A percentile compares a stretch with the other conserved stretches of the same genome.
Evolutionary conservation across 2,888 invertebrate species (phyloP).

Genomic region (Leistus spinibarbis): DNA sequence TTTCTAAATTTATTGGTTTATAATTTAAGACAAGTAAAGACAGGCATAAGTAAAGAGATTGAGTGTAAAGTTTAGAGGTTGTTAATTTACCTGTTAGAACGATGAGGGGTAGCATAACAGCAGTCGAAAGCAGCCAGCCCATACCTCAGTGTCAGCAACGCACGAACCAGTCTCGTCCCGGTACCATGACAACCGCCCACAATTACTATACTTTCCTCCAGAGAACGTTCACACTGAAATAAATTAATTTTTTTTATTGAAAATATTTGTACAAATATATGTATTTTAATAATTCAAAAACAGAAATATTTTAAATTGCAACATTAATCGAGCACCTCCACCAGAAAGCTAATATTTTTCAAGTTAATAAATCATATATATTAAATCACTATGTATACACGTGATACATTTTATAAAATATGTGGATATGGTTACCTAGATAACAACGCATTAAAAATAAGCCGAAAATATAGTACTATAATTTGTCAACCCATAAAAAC

Average conservation of each 20-base stretch:
- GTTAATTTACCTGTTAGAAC: constrained; percentile 54
- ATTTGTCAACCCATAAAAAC: too few species aligned
- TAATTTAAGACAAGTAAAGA: background rate
- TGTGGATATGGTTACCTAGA: too few species aligned
- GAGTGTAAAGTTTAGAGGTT: background rate
- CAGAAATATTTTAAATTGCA: too few species aligned
- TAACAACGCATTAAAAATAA: too few species aligned
- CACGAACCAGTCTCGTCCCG: constrained; percentile 30
- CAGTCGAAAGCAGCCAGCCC: constrained; percentile 59
- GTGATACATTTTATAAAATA: too few species aligned
- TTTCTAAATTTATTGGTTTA: constrained; percentile 13
- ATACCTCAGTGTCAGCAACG: constrained; percentile 58
- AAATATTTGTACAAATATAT: constrained; percentile 1
- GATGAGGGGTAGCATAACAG: constrained; percentile 57
- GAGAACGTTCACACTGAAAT: background rate
- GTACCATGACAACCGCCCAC: constrained; percentile 17
- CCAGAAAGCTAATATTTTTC: too few species aligned
- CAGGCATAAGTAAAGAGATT: background rate
- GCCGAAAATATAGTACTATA: background rate
- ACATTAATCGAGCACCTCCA: background rate
- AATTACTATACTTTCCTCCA: background rate
- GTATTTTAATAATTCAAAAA: background rate
- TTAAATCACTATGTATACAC: too few species aligned
- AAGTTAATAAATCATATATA: too few species aligned
- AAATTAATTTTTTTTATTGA: background rate